A percentile compares a stretch with the other conserved stretches of the same genome.
phyloP scores from a whole-genome alignment of 1,140 invertebrate genomes.

The Ostrea denselamellosa region DNA sequence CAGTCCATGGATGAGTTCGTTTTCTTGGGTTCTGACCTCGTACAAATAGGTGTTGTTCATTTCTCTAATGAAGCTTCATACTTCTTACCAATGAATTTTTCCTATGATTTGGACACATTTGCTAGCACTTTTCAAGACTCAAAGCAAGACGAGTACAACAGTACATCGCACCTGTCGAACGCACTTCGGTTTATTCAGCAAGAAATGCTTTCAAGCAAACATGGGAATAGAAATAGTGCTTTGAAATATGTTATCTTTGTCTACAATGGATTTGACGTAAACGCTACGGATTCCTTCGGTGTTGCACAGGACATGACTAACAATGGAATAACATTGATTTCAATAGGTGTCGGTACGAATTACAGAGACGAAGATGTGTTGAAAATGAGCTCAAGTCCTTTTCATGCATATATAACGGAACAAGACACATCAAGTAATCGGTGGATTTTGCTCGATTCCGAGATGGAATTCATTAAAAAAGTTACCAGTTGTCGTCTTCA shows the following conservation, averaged over 20 bases:
- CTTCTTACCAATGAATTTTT: slow-evolving; percentile 7
- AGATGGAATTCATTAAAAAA: slow-evolving; percentile 3
- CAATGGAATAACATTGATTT: neutral
- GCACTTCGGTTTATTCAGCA: neutral
- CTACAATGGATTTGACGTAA: neutral
- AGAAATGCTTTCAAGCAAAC: neutral
- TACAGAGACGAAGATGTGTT: neutral
- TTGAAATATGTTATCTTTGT: slow-evolving; percentile 13
- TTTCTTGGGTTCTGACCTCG: neutral
- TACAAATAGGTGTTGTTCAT: neutral
- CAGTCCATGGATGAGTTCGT: neutral
- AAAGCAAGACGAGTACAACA: neutral
- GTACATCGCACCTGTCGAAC: neutral
- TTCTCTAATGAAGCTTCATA: neutral
- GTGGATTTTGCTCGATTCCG: neutral
- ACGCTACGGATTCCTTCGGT: neutral
- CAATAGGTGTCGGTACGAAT: slow-evolving; percentile 11
- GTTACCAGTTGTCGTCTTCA: neutral
- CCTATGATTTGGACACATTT: neutral
- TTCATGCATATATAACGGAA: slow-evolving; percentile 26
- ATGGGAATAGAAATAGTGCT: neutral
- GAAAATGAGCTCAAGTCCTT: neutral
- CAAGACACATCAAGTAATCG: neutral
- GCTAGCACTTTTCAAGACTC: neutral
- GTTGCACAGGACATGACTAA: neutral